Percentiles rank a stretch among this genome's conserved stretches.
phyloP scores from a whole-genome alignment of 2,797 vertebrate species.

The Chromobotia macracanthus region DNA sequence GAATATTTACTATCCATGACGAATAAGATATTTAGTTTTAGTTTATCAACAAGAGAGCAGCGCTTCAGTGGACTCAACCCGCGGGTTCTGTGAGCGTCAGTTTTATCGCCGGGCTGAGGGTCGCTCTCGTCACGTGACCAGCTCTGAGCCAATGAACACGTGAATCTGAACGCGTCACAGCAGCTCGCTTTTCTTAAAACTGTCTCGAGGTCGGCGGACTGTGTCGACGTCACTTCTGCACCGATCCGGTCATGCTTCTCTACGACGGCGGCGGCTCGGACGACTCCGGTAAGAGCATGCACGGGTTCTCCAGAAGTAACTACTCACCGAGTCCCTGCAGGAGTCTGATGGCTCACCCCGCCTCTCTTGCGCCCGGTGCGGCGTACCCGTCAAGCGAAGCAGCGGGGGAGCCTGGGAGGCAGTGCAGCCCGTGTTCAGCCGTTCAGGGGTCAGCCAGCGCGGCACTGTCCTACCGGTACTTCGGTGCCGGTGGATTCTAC shows the following conservation, averaged over 20 bases:
- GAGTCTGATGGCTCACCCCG: conserved; percentile 93
- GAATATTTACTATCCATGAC: not conserved
- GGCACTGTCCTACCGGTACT: conserved; percentile 94
- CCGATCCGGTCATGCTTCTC: conserved; percentile 98
- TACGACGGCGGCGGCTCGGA: conserved; percentile 87
- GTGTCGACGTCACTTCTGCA: conserved; percentile 98
- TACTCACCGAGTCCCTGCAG: conserved; percentile 93
- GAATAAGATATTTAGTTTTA: no score
- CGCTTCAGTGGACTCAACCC: no score
- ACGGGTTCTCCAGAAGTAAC: conserved; percentile 85
- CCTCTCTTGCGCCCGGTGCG: conserved; percentile 65
- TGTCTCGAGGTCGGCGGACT: conserved; percentile 95
- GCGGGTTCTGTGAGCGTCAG: no score
- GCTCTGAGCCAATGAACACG: conserved; percentile 85
- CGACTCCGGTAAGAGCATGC: conserved; percentile 96
- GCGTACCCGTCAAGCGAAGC: conserved; percentile 87
- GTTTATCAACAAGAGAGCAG: no score
- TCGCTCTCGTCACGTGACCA: conserved; percentile 89
- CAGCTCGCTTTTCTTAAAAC: conserved; percentile 82
- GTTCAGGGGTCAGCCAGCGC: conserved; percentile 92
- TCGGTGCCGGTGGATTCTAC: conserved; percentile 92
- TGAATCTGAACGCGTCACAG: conserved; percentile 83
- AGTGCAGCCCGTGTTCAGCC: conserved; percentile 94
- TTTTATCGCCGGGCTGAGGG: conserved; percentile 83
- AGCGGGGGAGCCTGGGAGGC: conserved; percentile 90